These are phyloP conservation scores for Trididemnum clinides DNA, from an alignment of 23 tunicate species.

Conservation along the genomic window DNA sequence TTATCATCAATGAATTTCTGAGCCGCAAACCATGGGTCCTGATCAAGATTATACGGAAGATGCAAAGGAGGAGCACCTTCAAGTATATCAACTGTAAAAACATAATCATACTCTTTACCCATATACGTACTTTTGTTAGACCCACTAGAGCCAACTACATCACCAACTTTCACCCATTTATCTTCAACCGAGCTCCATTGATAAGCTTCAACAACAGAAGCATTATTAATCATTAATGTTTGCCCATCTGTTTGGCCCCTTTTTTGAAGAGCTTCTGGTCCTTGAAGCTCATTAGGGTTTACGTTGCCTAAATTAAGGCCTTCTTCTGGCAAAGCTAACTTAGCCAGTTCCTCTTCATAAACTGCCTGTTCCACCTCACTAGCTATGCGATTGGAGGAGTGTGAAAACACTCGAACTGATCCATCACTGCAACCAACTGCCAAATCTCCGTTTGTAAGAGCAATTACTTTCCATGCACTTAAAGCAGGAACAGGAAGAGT, in stretches of 20 bases:
- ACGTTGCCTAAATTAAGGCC: conserved; percentile 53
- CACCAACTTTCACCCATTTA: conserved; percentile 88
- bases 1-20: conserved; percentile 83
- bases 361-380: conserved; percentile 45
- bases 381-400: conserved; percentile 34
- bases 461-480: conserved; percentile 67
- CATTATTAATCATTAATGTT: conserved; percentile 62
- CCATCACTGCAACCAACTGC: conserved; percentile 86
- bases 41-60: conserved; percentile 80
- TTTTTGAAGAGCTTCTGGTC: conserved; percentile 43
- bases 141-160: conserved; percentile 67
- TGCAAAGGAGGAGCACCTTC: conserved; percentile 90
- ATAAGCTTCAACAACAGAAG: conserved; percentile 66
- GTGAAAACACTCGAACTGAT: conserved; percentile 69
- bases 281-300: conserved; percentile 38
- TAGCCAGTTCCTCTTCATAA: conserved; percentile 66
- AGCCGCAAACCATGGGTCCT: conserved; percentile 96
- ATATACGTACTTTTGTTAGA: conserved; percentile 2
- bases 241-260: conserved; percentile 89
- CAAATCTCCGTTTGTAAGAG: conserved; percentile 62
- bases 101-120: conserved; percentile 92
- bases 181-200: conserved; percentile 71
- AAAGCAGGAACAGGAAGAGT: conserved; percentile 57
- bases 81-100: conserved; percentile 78
- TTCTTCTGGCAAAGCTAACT: conserved; percentile 25